These are phyloP conservation scores for Rhincodon typus DNA, from an alignment of 2,797 vertebrate species.

Conservation along the genomic window DNA sequence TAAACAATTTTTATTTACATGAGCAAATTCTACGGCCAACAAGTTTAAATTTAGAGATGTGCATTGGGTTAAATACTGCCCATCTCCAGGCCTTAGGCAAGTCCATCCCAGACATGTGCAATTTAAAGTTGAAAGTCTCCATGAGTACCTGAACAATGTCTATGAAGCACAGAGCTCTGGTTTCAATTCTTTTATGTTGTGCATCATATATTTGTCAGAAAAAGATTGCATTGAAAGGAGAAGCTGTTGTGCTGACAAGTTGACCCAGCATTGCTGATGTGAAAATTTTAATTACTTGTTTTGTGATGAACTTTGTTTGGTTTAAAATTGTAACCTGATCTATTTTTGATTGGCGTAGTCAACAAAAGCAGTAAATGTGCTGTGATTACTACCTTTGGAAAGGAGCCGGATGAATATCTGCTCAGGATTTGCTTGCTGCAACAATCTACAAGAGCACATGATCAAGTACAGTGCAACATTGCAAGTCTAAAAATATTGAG, in stretches of 20 bases:
- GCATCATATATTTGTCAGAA: background rate
- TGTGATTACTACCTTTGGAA: background rate
- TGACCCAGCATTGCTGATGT: background rate
- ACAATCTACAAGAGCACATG: background rate
- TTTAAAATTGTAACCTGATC: background rate
- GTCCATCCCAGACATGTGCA: background rate
- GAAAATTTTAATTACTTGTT: background rate
- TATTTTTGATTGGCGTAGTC: background rate
- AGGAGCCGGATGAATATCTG: background rate
- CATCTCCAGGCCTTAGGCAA: background rate
- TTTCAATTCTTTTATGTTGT: background rate
- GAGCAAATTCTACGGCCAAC: background rate
- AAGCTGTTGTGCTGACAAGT: background rate
- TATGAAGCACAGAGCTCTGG: background rate
- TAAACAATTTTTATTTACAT: background rate
- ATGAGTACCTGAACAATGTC: background rate
- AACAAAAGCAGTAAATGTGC: background rate
- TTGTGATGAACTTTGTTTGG: background rate
- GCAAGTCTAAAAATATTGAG: background rate
- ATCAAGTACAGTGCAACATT: background rate
- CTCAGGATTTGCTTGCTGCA: background rate
- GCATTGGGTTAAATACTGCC: background rate
- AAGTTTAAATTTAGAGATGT: background rate
- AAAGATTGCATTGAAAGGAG: background rate
- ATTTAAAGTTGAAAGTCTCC: background rate